phyloP scores from a whole-genome alignment of 1,140 invertebrate species.

The Drosophila sp. region DNA sequence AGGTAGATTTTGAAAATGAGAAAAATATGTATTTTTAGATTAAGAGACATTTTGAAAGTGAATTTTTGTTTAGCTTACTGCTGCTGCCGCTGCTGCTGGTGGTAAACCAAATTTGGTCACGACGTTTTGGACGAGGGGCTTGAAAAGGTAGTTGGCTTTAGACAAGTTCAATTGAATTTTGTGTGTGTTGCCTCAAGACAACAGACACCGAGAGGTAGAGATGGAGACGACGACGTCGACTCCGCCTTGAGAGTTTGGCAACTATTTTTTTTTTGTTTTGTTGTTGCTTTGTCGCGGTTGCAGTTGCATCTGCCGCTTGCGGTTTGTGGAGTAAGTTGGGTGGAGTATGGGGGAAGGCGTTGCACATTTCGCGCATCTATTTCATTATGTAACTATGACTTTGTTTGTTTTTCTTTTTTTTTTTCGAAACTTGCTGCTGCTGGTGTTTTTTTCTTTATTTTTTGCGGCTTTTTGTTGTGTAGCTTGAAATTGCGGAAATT shows the following conservation, averaged over 20 bases:
- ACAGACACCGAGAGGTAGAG: conserved; percentile 1
- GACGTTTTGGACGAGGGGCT: conserved; percentile 24
- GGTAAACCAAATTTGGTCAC: conserved; percentile 66
- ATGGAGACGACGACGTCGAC: conserved; percentile 27
- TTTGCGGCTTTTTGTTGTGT: conserved; percentile 55
- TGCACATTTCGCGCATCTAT: conserved; percentile 78
- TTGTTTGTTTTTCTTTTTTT: conserved; percentile 40
- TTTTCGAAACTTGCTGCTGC: conserved; percentile 40
- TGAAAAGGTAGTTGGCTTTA: conserved; percentile 5
- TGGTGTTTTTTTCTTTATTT: conserved; percentile 5
- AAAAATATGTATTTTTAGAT: conserved; percentile 8
- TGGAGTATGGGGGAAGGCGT: conserved; percentile 34
- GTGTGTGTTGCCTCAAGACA: conserved; percentile 38
- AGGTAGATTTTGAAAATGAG: background rate
- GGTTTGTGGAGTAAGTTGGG: background rate
- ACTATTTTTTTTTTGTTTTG: conserved; percentile 34
- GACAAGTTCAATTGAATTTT: conserved; percentile 71
- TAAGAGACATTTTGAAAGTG: conserved; percentile 63
- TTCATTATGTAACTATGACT: conserved; percentile 75
- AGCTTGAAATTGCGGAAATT: conserved; percentile 74
- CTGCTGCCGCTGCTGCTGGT: conserved; percentile 26
- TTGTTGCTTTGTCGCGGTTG: conserved; percentile 32
- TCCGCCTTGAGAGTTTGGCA: conserved; percentile 65
- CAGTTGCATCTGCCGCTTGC: conserved; percentile 63
- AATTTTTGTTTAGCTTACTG: conserved; percentile 43